Conservation (phyloP, 2,113 vertebrate species). For the Tricholaema leucomelas region DNA sequence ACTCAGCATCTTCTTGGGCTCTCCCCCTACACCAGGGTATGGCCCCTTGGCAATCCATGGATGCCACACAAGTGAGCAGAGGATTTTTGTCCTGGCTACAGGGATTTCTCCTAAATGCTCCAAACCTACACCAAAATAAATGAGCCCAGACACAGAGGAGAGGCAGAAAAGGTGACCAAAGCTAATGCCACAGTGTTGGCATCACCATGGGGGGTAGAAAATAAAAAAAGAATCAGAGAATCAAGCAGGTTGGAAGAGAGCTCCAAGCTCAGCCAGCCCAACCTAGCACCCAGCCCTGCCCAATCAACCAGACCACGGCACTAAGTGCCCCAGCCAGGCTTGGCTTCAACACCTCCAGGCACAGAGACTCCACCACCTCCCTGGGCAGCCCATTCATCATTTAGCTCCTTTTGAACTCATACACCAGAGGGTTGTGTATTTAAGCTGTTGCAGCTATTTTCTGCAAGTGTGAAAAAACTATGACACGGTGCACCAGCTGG, state of each 20-base stretch:
- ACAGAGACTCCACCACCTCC: too few relatives aligned
- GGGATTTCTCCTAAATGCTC: not conserved
- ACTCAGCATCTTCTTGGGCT: not conserved
- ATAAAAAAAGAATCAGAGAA: not conserved
- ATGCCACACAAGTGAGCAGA: not conserved
- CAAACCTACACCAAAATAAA: not conserved
- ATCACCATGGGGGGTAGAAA: not conserved
- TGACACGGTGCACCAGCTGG: not conserved
- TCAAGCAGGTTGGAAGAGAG: too few relatives aligned
- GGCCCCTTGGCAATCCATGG: not conserved
- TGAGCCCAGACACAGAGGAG: not conserved
- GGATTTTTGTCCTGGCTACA: not conserved
- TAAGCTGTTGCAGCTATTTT: slow-evolving; percentile 55
- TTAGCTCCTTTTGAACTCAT: slow-evolving; percentile 8
- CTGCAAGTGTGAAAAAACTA: not conserved
- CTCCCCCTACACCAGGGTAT: not conserved
- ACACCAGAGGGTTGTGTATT: not conserved
- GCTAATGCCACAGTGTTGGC: not conserved
- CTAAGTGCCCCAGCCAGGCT: too few relatives aligned
- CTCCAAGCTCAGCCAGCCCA: too few relatives aligned
- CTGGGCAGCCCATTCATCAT: too few relatives aligned
- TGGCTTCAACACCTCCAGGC: too few relatives aligned
- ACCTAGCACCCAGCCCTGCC: too few relatives aligned
- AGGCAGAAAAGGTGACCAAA: not conserved
- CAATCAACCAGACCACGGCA: too few relatives aligned